A percentile compares a stretch with the other conserved stretches of the same genome.
These are phyloP conservation scores for Cotesia glomerata DNA, from an alignment of 1,140 invertebrate species.

Conservation along the genomic window DNA sequence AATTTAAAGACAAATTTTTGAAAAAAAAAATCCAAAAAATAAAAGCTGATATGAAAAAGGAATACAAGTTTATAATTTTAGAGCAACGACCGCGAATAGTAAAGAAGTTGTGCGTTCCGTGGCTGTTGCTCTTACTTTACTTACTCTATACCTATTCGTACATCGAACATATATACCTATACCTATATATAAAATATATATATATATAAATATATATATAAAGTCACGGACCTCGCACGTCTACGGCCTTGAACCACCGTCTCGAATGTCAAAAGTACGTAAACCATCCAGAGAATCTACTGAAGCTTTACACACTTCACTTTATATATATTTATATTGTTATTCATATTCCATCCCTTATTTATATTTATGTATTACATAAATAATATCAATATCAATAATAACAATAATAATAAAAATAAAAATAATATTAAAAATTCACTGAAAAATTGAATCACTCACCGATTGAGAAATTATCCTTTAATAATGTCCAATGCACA, in stretches of 20 bases:
- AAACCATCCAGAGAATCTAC: conserved; percentile 21
- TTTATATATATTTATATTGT: background rate
- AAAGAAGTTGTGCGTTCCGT: conserved; percentile 12
- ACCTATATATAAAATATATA: background rate
- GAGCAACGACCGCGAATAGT: conserved; percentile 25
- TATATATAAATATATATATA: background rate
- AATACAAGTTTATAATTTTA: conserved; percentile 19
- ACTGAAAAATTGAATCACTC: too few species aligned
- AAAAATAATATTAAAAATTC: background rate
- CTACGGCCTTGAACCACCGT: conserved; percentile 29
- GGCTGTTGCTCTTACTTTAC: background rate
- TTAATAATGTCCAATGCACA: too few species aligned
- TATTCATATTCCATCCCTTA: too few species aligned
- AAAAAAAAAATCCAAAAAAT: too few species aligned
- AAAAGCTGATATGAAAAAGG: background rate
- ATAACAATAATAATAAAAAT: background rate
- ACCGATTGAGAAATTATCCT: too few species aligned
- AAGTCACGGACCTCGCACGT: conserved; percentile 28
- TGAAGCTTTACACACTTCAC: background rate
- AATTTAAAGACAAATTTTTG: too few species aligned
- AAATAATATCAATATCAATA: background rate
- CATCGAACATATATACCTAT: conserved; percentile 11
- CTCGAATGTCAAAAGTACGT: conserved; percentile 32
- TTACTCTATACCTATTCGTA: conserved; percentile 14
- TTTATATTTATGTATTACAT: background rate